Evolutionary conservation across 2,113 vertebrate species (phyloP), one percentile per base, ranked within the genome.

Genomic region (Cyprinodon tularosa): DNA sequence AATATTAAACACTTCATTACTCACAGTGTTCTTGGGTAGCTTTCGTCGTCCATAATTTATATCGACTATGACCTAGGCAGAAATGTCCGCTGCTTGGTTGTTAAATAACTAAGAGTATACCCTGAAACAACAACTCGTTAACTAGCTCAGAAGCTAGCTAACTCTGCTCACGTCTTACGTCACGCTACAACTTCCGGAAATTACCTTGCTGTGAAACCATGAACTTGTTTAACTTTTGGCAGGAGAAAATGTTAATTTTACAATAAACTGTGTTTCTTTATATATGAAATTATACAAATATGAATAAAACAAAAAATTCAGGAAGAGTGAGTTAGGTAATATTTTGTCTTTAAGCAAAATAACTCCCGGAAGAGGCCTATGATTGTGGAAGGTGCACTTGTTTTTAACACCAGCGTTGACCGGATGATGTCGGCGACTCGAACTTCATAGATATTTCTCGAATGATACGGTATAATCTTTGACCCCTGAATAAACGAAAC

Each of bases 1-100:
- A 10, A 15, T 14, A 14, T 47, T 4, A 12, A 22, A 80, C 20
- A 44, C 44, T 3, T 37, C 76, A 70, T 13, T 71, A 93, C 93
- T 93, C 86, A 95, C 93, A 95, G 86, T 69, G 94, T 95, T 92
- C 82, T 94, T 4, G 93, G 93, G 76, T 93, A 84, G 78, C 75
- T 89, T 60, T 95, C 94, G 88, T 95, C 94, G 74, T 95, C 94
- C 94, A 95, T 95, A 66, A 13, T 81, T 71, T 66, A 76, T 88
- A 39, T 15, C 45, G 53, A 77, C 62, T 66, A 66, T 74, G 47
- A 72, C 20, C 36, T 39, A 47, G 20, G 12, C 48, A 70, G 60
- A 72, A 62, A 68, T n/a, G 20, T 65, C 63, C 38, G 59, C 74
- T 59, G 76, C 15, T 47, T 15, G 4, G 68, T 66, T 72, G 70